Conservation (phyloP, 1,140 invertebrate species). For the Tetraneura akinire region DNA sequence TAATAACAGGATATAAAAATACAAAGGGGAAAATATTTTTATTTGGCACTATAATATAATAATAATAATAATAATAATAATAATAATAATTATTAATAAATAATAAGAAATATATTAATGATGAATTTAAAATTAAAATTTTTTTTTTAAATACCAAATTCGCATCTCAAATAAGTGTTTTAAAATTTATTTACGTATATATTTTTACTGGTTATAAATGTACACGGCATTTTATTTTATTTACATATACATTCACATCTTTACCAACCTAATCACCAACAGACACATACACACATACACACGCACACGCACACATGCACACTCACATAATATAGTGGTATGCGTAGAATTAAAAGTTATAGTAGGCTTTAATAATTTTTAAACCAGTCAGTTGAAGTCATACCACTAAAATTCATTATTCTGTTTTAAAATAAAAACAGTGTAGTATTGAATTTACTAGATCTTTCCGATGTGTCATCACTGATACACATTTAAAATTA, state of each 20-base stretch:
- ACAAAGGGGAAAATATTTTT: conserved; percentile 50
- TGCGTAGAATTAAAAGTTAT: no score
- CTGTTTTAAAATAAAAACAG: no score
- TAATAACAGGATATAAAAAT: conserved; percentile 50
- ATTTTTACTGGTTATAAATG: conserved; percentile 18
- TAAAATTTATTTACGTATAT: conserved; percentile 36
- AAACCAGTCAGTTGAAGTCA: no score
- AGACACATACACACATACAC: neutral
- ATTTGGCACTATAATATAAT: conserved; percentile 41
- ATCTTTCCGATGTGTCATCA: no score
- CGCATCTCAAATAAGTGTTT: conserved; percentile 23
- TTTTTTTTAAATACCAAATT: conserved; percentile 36
- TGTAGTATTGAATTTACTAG: no score
- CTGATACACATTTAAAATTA: conserved; percentile 14
- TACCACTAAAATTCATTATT: no score
- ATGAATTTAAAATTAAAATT: conserved; percentile 22
- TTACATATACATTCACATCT: neutral
- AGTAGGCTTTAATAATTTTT: no score
- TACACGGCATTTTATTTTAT: conserved; percentile 7
- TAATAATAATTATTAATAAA: no score
- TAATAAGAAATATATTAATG: neutral
- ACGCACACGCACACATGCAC: conserved; percentile 6
- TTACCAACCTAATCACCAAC: no score
- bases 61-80: conserved; percentile 16
- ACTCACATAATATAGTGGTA: no score